phyloP scores from a whole-genome alignment of 2,113 vertebrate genomes.

The Semnopithecus entellus region DNA sequence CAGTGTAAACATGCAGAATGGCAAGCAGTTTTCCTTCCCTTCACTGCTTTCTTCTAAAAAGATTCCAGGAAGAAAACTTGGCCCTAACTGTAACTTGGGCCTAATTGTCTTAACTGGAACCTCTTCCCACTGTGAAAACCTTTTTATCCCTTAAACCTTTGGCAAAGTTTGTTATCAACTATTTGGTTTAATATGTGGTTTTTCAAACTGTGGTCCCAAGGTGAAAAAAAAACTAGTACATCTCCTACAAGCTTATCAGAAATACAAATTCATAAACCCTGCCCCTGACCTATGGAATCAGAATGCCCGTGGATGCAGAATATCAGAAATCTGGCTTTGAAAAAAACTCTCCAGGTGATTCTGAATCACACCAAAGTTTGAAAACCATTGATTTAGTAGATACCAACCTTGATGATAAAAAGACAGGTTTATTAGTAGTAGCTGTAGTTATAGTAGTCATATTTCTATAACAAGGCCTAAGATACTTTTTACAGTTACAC shows the following conservation, averaged over 20 bases:
- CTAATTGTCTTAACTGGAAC: background rate
- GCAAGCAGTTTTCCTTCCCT: background rate
- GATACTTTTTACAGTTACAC: background rate
- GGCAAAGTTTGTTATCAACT: background rate
- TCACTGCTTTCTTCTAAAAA: background rate
- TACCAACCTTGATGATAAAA: background rate
- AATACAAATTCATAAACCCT: background rate
- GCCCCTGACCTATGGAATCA: background rate
- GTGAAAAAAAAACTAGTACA: background rate
- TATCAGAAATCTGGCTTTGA: background rate
- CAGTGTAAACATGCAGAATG: background rate
- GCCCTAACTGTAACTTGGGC: background rate
- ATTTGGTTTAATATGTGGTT: background rate
- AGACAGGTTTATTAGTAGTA: background rate
- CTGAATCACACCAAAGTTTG: background rate
- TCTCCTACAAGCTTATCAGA: background rate
- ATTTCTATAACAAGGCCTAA: background rate
- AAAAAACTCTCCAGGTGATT: background rate
- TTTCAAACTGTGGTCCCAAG: background rate
- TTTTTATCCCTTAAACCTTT: background rate
- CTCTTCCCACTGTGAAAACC: background rate
- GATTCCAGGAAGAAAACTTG: background rate
- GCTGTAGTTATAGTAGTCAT: background rate
- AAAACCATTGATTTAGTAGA: background rate
- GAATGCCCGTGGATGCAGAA: background rate